Conservation (phyloP, 2,113 vertebrate species). For the Desmodus rotundus region DNA sequence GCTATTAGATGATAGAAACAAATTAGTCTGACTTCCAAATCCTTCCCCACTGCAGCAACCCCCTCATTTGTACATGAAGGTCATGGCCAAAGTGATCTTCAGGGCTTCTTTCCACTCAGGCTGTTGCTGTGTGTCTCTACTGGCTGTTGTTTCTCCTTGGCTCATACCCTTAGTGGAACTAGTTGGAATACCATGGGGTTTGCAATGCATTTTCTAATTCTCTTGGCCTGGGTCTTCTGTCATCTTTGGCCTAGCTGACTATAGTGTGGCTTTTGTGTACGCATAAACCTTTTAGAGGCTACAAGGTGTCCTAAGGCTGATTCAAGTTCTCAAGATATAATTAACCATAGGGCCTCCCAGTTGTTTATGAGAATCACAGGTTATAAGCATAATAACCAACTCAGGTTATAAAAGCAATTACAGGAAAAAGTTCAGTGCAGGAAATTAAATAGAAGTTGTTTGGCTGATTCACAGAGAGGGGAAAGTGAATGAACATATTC, state of each 20-base stretch:
- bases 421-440: slow-evolving; percentile 7
- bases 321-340: slow-evolving; percentile 37
- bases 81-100: neutral
- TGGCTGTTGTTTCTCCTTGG: neutral
- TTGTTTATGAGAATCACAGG: slow-evolving; percentile 51
- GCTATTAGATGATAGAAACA: neutral
- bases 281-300: neutral
- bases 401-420: slow-evolving; percentile 27
- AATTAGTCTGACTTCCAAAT: neutral
- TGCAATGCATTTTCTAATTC: neutral
- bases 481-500: neutral
- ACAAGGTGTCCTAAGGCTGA: neutral
- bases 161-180: neutral
- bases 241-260: neutral
- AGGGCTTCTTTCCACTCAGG: neutral
- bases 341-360: neutral
- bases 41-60: neutral
- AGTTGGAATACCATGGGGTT: neutral
- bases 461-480: neutral
- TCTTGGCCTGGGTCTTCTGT: neutral
- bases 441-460: neutral
- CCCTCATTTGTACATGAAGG: neutral
- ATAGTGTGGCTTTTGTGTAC: neutral
- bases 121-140: neutral
- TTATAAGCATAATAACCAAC: slow-evolving; percentile 9